Percentiles rank a stretch among this genome's conserved stretches.
These are phyloP conservation scores for Dascillus cervinus DNA, from an alignment of 2,888 invertebrate species.

Conservation along the genomic window DNA sequence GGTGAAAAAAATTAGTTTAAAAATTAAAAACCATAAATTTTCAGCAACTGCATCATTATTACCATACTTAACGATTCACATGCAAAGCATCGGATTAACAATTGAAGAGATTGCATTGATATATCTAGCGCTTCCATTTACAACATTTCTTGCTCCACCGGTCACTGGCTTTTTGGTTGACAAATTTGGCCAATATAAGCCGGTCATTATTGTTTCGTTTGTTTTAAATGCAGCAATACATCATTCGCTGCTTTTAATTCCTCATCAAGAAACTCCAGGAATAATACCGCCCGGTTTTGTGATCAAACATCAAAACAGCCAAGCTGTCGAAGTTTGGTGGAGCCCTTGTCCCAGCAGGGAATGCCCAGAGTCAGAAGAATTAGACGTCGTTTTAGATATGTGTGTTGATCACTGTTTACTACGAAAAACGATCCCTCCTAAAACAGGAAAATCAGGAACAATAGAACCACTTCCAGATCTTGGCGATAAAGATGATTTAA, in stretches of 20 bases:
- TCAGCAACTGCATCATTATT: constrained; percentile 74
- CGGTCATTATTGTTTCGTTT: constrained; percentile 70
- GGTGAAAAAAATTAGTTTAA: constrained; percentile 4
- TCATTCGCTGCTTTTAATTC: constrained; percentile 69
- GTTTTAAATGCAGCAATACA: constrained; percentile 72
- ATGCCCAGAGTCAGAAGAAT: constrained; percentile 66
- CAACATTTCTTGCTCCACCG: constrained; percentile 78
- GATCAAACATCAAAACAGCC: constrained; percentile 64
- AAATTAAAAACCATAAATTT: constrained; percentile 25
- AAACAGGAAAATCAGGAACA: constrained; percentile 34
- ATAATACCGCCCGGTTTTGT: constrained; percentile 68
- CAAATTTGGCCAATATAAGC: constrained; percentile 79
- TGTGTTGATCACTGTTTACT: constrained; percentile 67
- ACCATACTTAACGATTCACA: constrained; percentile 83
- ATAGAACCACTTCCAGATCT: constrained; percentile 33
- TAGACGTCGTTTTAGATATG: constrained; percentile 63
- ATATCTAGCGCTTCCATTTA: constrained; percentile 78
- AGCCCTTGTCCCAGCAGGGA: constrained; percentile 73
- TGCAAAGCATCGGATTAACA: constrained; percentile 82
- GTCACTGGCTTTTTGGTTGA: constrained; percentile 79
- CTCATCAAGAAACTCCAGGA: constrained; percentile 71
- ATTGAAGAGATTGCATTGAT: constrained; percentile 82
- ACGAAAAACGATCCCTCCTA: constrained; percentile 28
- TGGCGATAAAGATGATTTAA: constrained; percentile 49
- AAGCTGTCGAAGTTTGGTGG: constrained; percentile 75